These are phyloP conservation scores for Cyaniris semiargus DNA, from an alignment of 2,888 invertebrate genomes.

Conservation along the genomic window DNA sequence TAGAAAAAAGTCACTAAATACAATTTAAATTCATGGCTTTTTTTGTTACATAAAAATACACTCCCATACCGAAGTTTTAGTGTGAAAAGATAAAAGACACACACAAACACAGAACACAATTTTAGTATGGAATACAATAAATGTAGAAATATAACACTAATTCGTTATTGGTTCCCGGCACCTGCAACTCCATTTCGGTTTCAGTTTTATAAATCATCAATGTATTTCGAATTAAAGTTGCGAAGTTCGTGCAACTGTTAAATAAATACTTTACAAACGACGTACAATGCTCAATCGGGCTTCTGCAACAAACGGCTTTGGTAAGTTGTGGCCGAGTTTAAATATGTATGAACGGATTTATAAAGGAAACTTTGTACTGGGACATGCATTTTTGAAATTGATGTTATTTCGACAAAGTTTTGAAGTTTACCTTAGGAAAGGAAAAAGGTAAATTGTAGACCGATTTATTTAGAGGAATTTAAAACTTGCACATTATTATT, in stretches of 20 bases:
- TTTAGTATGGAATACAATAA: too few species aligned
- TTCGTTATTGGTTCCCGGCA: not conserved
- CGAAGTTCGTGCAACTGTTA: not conserved
- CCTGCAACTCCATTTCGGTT: not conserved
- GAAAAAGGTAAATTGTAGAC: not conserved
- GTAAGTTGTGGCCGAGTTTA: constrained; percentile 24
- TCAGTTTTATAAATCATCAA: constrained; percentile 11
- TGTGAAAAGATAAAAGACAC: too few species aligned
- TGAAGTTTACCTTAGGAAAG: not conserved
- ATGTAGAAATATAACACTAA: not conserved
- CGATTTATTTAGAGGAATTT: too few species aligned
- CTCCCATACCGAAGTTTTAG: too few species aligned
- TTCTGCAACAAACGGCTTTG: not conserved
- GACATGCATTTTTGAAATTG: constrained; percentile 19
- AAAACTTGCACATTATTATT: too few species aligned
- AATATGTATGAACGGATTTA: constrained; percentile 25
- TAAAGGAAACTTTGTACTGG: not conserved
- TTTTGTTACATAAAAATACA: too few species aligned
- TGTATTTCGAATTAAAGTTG: constrained; percentile 17
- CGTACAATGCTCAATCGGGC: not conserved
- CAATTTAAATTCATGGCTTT: too few species aligned
- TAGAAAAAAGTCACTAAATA: too few species aligned
- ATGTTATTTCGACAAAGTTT: constrained; percentile 2
- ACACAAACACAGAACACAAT: too few species aligned
- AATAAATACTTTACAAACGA: constrained; percentile 27